These are phyloP conservation scores for Stomorhina lunata DNA, from an alignment of 2,888 invertebrate genomes.

Conservation along the genomic window DNA sequence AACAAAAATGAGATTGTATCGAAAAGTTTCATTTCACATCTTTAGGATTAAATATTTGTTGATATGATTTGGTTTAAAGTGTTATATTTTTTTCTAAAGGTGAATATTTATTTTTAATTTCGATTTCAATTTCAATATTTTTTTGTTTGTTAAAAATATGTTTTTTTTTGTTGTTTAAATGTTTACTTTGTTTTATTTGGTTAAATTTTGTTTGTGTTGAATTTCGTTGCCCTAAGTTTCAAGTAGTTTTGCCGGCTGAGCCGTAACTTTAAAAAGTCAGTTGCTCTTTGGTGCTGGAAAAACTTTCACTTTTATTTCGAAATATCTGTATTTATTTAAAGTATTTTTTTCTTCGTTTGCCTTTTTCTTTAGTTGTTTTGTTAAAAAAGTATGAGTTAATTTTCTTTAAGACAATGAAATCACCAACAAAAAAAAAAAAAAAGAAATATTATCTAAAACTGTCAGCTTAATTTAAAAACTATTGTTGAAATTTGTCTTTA, in stretches of 20 bases:
- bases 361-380: conserved; percentile 22
- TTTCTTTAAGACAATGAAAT: conserved; percentile 32
- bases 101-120: conserved; percentile 41
- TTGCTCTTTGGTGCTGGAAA: conserved; percentile 63
- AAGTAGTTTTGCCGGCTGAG: conserved; percentile 2
- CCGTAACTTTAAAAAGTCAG: background rate
- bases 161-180: background rate
- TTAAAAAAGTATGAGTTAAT: background rate
- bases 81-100: background rate
- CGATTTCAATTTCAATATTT: conserved; percentile 30
- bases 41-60: background rate
- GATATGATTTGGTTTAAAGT: background rate
- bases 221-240: background rate
- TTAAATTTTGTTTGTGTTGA: conserved; percentile 7
- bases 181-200: conserved; percentile 40
- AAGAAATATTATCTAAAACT: conserved; percentile 19
- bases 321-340: conserved; percentile 63
- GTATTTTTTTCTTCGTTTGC: conserved; percentile 25
- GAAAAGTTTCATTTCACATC: too few species aligned
- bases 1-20: too few species aligned
- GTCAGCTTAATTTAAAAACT: conserved; percentile 38
- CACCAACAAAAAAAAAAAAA: background rate
- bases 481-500: conserved; percentile 43
- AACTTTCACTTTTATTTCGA: conserved; percentile 77
- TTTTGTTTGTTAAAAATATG: conserved; percentile 14